phyloP scores from a whole-genome alignment of 1,140 invertebrate species.

The Nasonia giraulti region DNA sequence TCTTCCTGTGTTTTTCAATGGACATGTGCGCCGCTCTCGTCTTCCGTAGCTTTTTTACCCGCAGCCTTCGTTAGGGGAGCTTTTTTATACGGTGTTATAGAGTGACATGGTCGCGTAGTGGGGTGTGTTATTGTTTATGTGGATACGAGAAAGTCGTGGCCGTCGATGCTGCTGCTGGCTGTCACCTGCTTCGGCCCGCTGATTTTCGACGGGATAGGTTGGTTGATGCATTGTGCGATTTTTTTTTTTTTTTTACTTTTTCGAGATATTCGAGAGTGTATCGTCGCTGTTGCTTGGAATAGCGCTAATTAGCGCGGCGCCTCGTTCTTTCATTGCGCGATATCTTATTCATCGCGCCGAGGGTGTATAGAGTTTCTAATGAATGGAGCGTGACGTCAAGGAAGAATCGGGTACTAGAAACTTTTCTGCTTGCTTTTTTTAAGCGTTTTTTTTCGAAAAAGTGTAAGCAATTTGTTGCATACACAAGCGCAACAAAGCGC shows the following conservation, averaged over 20 bases:
- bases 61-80: not conserved
- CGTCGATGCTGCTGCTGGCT: not conserved
- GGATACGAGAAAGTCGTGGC: not conserved
- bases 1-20: not conserved
- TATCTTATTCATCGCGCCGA: not conserved
- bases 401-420: not conserved
- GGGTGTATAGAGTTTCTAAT: not conserved
- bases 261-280: not conserved
- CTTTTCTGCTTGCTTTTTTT: not conserved
- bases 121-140: not conserved
- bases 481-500: not conserved
- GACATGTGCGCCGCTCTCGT: not conserved
- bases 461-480: too few species aligned
- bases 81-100: not conserved
- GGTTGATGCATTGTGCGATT: not conserved
- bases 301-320: too few species aligned
- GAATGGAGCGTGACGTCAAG: constrained; percentile 25
- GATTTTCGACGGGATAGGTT: not conserved
- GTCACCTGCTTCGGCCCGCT: not conserved
- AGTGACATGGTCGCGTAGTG: too few species aligned
- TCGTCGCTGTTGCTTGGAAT: not conserved
- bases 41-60: not conserved
- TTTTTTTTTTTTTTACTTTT: not conserved
- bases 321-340: not conserved
- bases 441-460: too few species aligned